A percentile compares a stretch with the other conserved stretches of the same genome.
phyloP scores from a whole-genome alignment of 1,140 invertebrate genomes.

The Lucilia cuprina region DNA sequence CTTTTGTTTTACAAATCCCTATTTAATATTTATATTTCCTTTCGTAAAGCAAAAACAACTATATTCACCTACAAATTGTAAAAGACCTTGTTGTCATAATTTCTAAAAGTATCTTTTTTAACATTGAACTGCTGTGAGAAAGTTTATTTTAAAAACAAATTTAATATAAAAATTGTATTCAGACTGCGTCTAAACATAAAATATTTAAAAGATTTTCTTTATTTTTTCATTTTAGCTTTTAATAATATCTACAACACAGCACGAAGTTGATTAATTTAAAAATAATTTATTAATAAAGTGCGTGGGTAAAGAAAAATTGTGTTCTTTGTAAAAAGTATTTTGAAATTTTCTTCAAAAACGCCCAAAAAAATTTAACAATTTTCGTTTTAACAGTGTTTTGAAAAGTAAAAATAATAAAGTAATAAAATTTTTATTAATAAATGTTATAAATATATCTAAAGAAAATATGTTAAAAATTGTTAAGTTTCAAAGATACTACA shows the following conservation, averaged over 20 bases:
- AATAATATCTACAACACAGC: not conserved
- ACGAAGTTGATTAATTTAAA: not conserved
- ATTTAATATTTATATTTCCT: too few species aligned
- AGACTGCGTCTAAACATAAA: not conserved
- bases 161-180: not conserved
- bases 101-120: not conserved
- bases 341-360: not conserved
- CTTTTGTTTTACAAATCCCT: too few species aligned
- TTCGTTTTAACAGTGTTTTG: not conserved
- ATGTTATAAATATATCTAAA: too few species aligned
- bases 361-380: not conserved
- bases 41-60: too few species aligned
- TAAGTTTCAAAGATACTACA: too few species aligned
- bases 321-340: not conserved
- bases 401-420: not conserved
- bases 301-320: not conserved
- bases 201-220: not conserved
- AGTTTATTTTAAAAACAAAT: not conserved
- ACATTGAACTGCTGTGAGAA: not conserved
- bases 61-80: too few species aligned
- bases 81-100: too few species aligned
- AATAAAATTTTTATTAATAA: not conserved
- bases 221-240: not conserved
- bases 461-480: not conserved
- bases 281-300: conserved; percentile 1